Percentiles rank a stretch among this genome's conserved stretches.
These are phyloP conservation scores for Drosophila pallidifrons DNA, from an alignment of 1,140 invertebrate species.

Conservation along the genomic window DNA sequence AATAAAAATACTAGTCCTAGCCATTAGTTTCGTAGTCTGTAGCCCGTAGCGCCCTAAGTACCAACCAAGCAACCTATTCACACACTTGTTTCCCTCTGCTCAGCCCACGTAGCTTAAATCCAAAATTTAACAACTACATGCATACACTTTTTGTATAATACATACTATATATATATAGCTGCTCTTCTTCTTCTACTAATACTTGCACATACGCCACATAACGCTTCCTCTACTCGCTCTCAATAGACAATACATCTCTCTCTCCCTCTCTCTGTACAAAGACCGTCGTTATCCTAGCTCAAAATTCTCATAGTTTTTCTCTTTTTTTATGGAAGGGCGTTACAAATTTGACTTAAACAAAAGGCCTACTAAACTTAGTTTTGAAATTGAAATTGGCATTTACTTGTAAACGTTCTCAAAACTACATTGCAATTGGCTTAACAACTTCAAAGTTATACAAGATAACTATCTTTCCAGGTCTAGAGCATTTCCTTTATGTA, in stretches of 20 bases:
- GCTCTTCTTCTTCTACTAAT: not conserved
- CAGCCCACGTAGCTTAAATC: too few relatives aligned
- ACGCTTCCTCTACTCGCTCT: not conserved
- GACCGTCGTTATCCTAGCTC: not conserved
- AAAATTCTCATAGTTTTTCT: not conserved
- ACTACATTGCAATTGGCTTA: too few relatives aligned
- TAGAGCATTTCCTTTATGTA: too few relatives aligned
- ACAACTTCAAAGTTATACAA: too few relatives aligned
- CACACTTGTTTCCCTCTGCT: not conserved
- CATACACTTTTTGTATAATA: not conserved
- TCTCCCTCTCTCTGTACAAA: not conserved
- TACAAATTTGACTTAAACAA: too few relatives aligned
- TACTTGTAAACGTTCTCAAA: too few relatives aligned
- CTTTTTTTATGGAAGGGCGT: too few relatives aligned
- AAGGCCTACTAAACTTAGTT: too few relatives aligned
- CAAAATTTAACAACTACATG: not conserved
- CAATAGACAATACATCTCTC: not conserved
- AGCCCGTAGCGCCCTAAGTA: conserved; percentile 21
- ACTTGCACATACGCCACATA: conserved; percentile 11
- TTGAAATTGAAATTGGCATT: too few relatives aligned
- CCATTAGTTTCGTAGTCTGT: conserved; percentile 53
- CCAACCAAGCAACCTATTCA: not conserved
- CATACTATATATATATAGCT: too few relatives aligned
- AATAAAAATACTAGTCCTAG: conserved; percentile 45
- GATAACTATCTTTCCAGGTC: too few relatives aligned